phyloP scores from a whole-genome alignment of 1,140 invertebrate species.

The Aphelenchoides fujianensis region DNA sequence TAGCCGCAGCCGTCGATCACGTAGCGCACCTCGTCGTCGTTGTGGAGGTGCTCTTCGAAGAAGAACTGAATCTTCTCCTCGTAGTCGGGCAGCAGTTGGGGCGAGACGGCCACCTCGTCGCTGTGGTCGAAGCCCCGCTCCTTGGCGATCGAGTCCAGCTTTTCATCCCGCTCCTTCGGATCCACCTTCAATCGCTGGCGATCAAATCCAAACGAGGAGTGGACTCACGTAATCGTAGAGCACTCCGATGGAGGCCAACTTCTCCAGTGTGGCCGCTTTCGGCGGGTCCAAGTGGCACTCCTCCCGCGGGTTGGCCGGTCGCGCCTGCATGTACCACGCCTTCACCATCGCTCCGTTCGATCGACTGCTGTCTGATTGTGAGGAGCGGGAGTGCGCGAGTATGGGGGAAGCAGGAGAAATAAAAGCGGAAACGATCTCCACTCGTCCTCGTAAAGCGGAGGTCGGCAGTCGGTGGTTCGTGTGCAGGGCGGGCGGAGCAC shows the following conservation, averaged over 20 bases:
- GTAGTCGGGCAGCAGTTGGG: conserved; percentile 79
- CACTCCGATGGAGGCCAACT: conserved; percentile 74
- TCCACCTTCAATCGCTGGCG: conserved; percentile 28
- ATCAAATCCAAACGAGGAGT: too few species aligned
- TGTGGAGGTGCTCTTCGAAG: conserved; percentile 88
- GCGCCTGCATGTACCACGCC: conserved; percentile 78
- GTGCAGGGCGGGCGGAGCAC: too few species aligned
- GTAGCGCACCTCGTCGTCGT: conserved; percentile 92
- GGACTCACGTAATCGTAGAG: conserved; percentile 69
- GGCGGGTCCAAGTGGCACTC: conserved; percentile 75
- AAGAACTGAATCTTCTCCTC: conserved; percentile 86
- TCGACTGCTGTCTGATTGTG: too few species aligned
- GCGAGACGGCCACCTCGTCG: conserved; percentile 80
- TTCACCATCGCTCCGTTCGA: too few species aligned
- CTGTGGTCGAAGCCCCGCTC: conserved; percentile 81
- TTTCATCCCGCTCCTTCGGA: conserved; percentile 65
- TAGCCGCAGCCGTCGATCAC: conserved; percentile 83
- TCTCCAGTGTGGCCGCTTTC: conserved; percentile 70
- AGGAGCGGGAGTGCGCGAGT: too few species aligned
- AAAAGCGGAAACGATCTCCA: too few species aligned
- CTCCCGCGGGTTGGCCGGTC: conserved; percentile 71
- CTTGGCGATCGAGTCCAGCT: conserved; percentile 71
- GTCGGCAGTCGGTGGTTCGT: too few species aligned
- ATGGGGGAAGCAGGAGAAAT: too few species aligned
- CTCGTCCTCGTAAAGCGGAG: too few species aligned